These are phyloP conservation scores for Muntiacus reevesi DNA, from an alignment of 2,113 vertebrate species.

Conservation along the genomic window DNA sequence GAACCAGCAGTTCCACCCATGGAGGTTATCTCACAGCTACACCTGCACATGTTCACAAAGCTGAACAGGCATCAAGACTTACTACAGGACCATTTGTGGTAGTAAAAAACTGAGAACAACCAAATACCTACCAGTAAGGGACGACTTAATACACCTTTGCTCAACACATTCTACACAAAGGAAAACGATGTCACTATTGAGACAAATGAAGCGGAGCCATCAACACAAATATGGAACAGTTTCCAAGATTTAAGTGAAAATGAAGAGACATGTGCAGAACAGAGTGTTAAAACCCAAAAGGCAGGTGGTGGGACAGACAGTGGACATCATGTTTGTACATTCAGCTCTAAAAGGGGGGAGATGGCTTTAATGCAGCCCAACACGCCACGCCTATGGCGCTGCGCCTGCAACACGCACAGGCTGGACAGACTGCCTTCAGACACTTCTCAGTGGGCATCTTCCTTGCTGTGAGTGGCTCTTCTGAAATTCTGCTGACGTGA, in stretches of 20 bases:
- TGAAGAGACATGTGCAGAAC: not conserved
- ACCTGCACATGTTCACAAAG: not conserved
- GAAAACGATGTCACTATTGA: not conserved
- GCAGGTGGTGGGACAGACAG: not conserved
- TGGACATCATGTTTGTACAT: not conserved
- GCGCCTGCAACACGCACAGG: too few species aligned
- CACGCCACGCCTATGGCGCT: not conserved
- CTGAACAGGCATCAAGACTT: not conserved
- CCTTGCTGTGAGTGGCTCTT: not conserved
- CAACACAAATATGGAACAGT: not conserved
- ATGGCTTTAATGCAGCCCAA: not conserved
- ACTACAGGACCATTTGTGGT: not conserved
- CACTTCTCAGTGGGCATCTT: not conserved
- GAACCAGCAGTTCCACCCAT: not conserved
- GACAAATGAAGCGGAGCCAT: not conserved
- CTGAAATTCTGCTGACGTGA: not conserved
- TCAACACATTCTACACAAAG: not conserved
- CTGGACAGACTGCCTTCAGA: fast-evolving
- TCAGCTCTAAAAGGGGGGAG: not conserved
- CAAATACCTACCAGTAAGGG: not conserved
- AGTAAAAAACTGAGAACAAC: not conserved
- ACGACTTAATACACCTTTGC: not conserved
- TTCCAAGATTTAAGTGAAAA: not conserved
- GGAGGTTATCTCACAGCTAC: not conserved
- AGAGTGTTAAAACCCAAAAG: not conserved